A percentile compares a stretch with the other conserved stretches of the same genome.
Evolutionary conservation across 2,113 vertebrate genomes (phyloP).

Genomic region (Columba janthina): DNA sequence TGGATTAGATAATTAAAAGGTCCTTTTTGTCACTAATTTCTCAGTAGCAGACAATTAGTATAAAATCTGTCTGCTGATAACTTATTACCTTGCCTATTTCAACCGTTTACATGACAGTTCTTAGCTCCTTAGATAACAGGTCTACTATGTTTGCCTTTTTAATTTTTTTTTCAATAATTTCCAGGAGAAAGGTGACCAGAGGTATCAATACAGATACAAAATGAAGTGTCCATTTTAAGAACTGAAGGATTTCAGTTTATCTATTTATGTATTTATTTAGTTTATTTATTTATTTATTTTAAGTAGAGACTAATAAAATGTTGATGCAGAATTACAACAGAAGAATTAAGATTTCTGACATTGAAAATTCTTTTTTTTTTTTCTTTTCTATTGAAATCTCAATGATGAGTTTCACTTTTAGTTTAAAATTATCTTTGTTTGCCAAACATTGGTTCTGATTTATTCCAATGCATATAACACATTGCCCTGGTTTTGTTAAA

Average conservation of each 20-base stretch:
- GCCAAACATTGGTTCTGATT: fast-evolving
- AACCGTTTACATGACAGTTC: not conserved
- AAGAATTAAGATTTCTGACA: not conserved
- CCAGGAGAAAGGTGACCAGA: not conserved
- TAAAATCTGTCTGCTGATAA: not conserved
- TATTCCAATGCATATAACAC: not conserved
- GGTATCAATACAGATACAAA: not conserved
- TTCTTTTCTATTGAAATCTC: not conserved
- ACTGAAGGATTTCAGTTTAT: not conserved
- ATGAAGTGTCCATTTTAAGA: not conserved
- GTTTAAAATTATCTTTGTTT: not conserved
- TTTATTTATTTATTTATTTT: not conserved
- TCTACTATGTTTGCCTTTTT: not conserved
- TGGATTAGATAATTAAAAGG: slow-evolving; percentile 40
- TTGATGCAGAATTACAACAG: not conserved
- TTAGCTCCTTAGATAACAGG: not conserved
- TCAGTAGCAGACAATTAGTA: not conserved
- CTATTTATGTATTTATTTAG: no score
- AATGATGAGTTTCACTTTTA: not conserved
- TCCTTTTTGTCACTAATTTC: slow-evolving; percentile 7
- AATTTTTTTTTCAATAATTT: not conserved
- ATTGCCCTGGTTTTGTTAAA: no score
- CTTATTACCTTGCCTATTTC: not conserved
- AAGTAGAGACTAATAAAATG: not conserved
- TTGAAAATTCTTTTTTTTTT: fast-evolving